Evolutionary conservation across 1,140 invertebrate genomes (phyloP), one percentile per base, ranked within the genome.

Genomic region (Pachypeltis micranthus): DNA sequence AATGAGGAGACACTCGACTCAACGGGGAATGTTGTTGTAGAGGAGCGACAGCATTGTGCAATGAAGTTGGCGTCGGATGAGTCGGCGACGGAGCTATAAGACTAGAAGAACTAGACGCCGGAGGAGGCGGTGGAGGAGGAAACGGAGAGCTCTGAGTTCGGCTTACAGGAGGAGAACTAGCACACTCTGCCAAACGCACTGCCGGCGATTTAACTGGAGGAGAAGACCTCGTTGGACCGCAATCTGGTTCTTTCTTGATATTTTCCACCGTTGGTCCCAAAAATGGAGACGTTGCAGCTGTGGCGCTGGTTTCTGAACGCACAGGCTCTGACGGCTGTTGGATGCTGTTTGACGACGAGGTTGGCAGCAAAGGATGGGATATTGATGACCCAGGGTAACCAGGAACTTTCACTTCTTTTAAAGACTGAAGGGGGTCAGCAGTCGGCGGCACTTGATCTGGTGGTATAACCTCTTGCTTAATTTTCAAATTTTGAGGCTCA

Each of bases 381-480:
- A 71, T 69, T n/a, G 69, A 69, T 23, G 68, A 66, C 12, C 67
- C 67, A 34, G 70, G 67, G 55, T 86, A 90, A 14, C 87, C 87
- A 34, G 86, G 86, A 2, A 89, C 85, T 78, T 88, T 88, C 0
- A 90, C 86, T 71, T 88, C 86, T 70, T 87, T 87, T 1, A 89
- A 72, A 67, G 85, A 87, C 69, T 88, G 86, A 39, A 88, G 69
- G 2, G 86, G 87, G 77, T 88, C 86, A 7, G 80, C 72, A 16
- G 79, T 74, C 39, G 78, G 76, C 51, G 80, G 79, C 61, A 80
- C 29, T 65, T 65, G 65, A 63, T 83, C 80, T 47, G 78, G 75
- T 28, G 67, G 64, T 25, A 72, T 69, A 1, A 85, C 78, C 75
- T 88, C 86, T 71, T 88, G 84, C 72, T 90, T 90, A 23, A 88